These are phyloP conservation scores for Scolopax mira DNA, from an alignment of 2,113 vertebrate genomes.

Conservation along the genomic window DNA sequence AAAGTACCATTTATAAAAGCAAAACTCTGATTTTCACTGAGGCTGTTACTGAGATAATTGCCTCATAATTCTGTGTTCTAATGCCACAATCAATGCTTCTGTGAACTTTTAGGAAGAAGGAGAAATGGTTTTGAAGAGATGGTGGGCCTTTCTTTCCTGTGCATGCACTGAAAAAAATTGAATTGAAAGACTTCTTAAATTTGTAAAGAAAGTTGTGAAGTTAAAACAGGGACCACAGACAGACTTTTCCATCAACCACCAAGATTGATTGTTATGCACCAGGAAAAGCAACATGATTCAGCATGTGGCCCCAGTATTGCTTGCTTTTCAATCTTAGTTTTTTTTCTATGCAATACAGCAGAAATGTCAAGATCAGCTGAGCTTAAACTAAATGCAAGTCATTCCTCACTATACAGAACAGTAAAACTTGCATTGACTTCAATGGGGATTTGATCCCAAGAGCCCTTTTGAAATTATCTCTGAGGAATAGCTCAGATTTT, in stretches of 20 bases:
- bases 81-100: neutral
- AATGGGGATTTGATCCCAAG: neutral
- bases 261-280: neutral
- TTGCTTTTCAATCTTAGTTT: neutral
- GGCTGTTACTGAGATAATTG: neutral
- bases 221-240: neutral
- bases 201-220: neutral
- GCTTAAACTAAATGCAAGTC: neutral
- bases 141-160: neutral
- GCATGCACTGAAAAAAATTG: neutral
- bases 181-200: neutral
- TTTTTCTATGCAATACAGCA: neutral
- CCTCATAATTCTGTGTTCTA: neutral
- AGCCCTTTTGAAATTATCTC: neutral
- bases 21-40: neutral
- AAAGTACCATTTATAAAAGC: neutral
- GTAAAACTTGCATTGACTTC: neutral
- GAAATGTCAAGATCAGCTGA: neutral
- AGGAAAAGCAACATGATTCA: neutral
- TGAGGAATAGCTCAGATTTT: neutral
- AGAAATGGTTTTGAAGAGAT: neutral
- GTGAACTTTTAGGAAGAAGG: neutral
- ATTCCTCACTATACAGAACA: neutral
- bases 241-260: neutral
- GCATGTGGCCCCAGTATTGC: neutral